Conservation (phyloP, 2,888 invertebrate genomes). For the Scaptomyza tumidula region DNA sequence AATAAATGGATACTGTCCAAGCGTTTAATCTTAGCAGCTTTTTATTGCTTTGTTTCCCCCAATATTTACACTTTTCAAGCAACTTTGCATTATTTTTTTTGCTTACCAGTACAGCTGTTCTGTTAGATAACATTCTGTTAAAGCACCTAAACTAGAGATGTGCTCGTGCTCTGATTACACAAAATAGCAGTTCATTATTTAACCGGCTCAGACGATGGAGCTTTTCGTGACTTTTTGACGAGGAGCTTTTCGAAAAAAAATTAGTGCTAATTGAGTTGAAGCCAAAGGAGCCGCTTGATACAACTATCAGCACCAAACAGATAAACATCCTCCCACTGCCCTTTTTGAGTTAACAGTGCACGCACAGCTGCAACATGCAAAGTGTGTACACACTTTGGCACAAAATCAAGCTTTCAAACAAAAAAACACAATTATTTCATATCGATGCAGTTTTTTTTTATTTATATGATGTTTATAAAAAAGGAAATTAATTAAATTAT, state of each 20-base stretch:
- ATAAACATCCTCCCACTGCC: not conserved
- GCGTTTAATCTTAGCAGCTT: not conserved
- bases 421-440: not conserved
- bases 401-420: not conserved
- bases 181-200: not conserved
- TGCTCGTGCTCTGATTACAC: not conserved
- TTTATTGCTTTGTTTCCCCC: not conserved
- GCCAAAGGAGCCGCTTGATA: no score
- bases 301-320: not conserved
- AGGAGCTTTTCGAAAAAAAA: not conserved
- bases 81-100: not conserved
- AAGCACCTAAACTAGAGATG: constrained; percentile 19
- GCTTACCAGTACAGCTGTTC: constrained; percentile 4
- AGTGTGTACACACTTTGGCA: constrained; percentile 41
- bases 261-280: not conserved
- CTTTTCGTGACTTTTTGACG: not conserved
- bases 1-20: not conserved
- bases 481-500: constrained; percentile 4
- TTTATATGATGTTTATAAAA: constrained; percentile 2
- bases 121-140: constrained; percentile 25
- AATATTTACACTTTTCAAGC: not conserved
- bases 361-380: not conserved
- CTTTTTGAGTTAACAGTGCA: not conserved
- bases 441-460: not conserved
- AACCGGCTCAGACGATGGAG: not conserved